Percentiles rank a stretch among this genome's conserved stretches.
Conservation (phyloP, 92 coral and sea anemone genomes). For the Bergia puertoricense region DNA sequence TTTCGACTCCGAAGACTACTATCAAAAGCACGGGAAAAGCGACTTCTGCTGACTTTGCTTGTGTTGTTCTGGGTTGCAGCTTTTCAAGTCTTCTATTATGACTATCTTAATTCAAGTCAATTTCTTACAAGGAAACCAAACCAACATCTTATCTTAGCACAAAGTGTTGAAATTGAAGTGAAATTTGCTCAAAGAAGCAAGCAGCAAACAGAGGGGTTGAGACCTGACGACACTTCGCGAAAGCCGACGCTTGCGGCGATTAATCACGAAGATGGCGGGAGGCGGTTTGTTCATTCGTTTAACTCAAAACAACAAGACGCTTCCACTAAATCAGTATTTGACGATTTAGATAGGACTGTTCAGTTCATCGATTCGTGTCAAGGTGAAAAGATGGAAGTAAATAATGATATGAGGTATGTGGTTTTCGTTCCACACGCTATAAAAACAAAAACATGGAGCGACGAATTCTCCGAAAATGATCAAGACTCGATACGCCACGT, state of each 20-base stretch:
- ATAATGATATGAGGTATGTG: background rate
- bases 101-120: background rate
- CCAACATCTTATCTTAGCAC: background rate
- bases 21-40: constrained; percentile 17
- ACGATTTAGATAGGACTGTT: background rate
- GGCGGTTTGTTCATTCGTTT: background rate
- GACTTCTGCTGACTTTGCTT: background rate
- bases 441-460: background rate
- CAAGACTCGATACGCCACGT: constrained; percentile 1
- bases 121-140: background rate
- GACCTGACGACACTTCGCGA: background rate
- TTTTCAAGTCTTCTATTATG: constrained; percentile 5
- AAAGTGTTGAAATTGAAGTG: background rate
- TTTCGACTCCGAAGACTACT: background rate
- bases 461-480: background rate
- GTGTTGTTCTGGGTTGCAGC: constrained; percentile 18
- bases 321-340: background rate
- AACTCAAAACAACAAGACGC: background rate
- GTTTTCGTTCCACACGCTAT: constrained; percentile 22
- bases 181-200: background rate
- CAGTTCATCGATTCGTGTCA: constrained; percentile 7
- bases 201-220: background rate
- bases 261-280: background rate
- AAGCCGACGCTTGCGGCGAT: background rate
- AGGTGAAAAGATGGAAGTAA: background rate